Evolutionary conservation across 1,140 invertebrate genomes (phyloP).

Genomic region (Caenorhabditis briggsae): DNA sequence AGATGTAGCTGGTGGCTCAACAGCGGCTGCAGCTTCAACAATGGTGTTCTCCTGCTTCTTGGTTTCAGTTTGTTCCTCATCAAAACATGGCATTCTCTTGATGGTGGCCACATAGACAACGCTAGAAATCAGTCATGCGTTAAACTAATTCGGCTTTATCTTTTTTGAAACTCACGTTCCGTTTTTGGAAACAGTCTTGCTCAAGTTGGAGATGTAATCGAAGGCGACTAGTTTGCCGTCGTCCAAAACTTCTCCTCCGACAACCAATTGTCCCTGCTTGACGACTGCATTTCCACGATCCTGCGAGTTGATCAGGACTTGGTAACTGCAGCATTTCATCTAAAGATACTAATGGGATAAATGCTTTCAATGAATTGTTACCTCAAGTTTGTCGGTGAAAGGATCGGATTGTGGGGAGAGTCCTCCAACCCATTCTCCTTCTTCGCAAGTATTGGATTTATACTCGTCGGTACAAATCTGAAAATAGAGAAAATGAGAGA

Average conservation of each 20-base stretch:
- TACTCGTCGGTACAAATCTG: conserved; percentile 53
- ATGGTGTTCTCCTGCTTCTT: conserved; percentile 35
- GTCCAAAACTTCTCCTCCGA: conserved; percentile 59
- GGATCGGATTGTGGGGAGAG: conserved; percentile 51
- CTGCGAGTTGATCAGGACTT: conserved; percentile 49
- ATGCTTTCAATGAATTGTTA: background rate
- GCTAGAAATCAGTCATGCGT: conserved; percentile 28
- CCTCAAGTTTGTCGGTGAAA: conserved; percentile 16
- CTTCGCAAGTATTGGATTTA: conserved; percentile 35
- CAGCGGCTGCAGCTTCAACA: conserved; percentile 16
- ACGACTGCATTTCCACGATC: conserved; percentile 59
- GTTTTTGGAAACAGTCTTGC: conserved; percentile 38
- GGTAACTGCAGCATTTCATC: conserved; percentile 60
- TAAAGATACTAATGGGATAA: background rate
- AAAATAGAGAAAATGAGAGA: background rate
- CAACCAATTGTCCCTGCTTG: conserved; percentile 55
- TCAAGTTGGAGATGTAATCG: conserved; percentile 60
- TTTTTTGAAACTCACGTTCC: conserved; percentile 30
- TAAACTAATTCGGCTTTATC: too few species aligned
- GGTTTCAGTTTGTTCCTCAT: conserved; percentile 31
- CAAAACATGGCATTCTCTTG: conserved; percentile 58
- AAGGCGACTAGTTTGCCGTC: conserved; percentile 55
- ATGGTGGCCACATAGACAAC: conserved; percentile 54
- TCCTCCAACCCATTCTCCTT: conserved; percentile 64
- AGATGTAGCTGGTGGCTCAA: conserved; percentile 15